Evolutionary conservation across 2,888 invertebrate genomes (phyloP), one percentile per base, ranked within the genome.

Genomic region (Argyra leucocephala): DNA sequence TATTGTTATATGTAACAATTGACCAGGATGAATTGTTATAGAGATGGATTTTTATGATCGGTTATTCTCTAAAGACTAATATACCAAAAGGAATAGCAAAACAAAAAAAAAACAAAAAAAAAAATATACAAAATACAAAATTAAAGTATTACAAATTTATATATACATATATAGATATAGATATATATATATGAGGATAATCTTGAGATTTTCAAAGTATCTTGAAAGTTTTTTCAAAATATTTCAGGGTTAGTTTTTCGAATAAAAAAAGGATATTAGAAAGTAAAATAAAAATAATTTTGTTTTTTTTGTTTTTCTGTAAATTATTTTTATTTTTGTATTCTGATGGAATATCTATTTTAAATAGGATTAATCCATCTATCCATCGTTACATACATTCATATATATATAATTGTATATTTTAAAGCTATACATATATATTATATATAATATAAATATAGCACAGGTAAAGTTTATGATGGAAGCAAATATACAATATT

Each of bases 21-120:
- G 18, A 48, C 48, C 48, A 48, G n/a, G n/a, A 48, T 48, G 48
- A 48, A 48, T 48, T 48, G 48, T 48, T 48, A 48, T 48, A 48
- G 48, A 48, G 48, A 48, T 48, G 48, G 48, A 48, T 48, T 48
- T 48, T 48, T 48, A 48, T 48, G 48, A 48, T 48, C 48, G 48
- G 48, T 48, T 48, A 48, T 48, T 48, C 48, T 48, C 48, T 12
- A 48, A 48, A 48, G 48, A 48, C 18, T 48, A 48, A 48, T 48
- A 48, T 18, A 48, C 1, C 6, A 31, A 31, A 31, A 31, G 10
- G 6, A 31, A 31, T 31, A 31, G 10, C 31, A 31, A 31, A 31
- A 10, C 5, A 10, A 37, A 37, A 15, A 2, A 12, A 15, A 48
- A 48, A 48, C 9, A 48, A 48, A 48, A 48, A 48, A 18, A 48